phyloP scores from a whole-genome alignment of 2,888 invertebrate species.

The Heliconius ismenius region DNA sequence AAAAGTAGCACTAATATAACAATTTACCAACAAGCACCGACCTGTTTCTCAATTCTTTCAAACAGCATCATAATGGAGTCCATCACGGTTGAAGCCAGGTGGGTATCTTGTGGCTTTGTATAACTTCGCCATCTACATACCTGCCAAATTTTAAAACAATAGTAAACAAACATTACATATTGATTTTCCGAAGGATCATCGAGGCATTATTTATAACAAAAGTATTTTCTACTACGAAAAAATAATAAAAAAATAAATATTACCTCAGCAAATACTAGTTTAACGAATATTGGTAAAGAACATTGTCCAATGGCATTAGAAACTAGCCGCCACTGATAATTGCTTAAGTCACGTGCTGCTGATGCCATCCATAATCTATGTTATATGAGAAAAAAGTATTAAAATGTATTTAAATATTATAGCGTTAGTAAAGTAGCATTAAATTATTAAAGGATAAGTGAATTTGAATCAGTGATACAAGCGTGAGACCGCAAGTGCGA shows the following conservation, averaged over 20 bases:
- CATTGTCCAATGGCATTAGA: constrained; percentile 96
- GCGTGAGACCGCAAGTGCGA: too few species aligned
- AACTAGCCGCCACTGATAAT: constrained; percentile 96
- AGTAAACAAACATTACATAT: neutral
- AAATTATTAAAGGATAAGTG: too few species aligned
- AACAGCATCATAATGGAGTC: constrained; percentile 98
- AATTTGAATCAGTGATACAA: too few species aligned
- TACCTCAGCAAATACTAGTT: constrained; percentile 96
- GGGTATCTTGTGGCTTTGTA: constrained; percentile 95
- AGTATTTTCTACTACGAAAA: too few species aligned
- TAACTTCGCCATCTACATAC: constrained; percentile 98
- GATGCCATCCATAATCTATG: constrained; percentile 95
- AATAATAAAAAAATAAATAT: neutral
- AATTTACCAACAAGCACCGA: constrained; percentile 46
- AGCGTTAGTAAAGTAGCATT: neutral
- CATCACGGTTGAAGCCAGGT: constrained; percentile 96
- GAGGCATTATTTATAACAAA: too few species aligned
- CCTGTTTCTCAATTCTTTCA: constrained; percentile 96
- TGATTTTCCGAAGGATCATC: too few species aligned
- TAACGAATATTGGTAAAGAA: constrained; percentile 97
- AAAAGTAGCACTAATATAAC: neutral
- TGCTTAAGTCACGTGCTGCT: constrained; percentile 92
- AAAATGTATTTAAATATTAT: neutral
- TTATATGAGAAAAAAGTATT: neutral
- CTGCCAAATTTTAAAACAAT: constrained; percentile 47